phyloP scores from a whole-genome alignment of 2,888 invertebrate genomes.

The Pseudococcus longispinus region DNA sequence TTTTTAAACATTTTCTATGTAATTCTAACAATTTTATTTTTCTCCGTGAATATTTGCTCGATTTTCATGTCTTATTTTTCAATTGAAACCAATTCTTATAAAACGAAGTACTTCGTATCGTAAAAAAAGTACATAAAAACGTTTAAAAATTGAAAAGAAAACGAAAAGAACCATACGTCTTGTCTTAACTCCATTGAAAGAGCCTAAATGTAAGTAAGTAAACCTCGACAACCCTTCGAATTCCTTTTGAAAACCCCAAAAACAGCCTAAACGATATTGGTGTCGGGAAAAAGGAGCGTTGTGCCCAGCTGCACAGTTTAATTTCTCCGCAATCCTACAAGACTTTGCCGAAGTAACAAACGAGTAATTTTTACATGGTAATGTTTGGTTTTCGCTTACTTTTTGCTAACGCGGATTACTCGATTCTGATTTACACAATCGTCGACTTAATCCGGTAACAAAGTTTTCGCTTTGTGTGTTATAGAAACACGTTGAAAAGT shows the following conservation, averaged over 20 bases:
- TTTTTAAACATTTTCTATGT: no score
- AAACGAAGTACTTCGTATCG: no score
- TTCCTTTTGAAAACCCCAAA: not conserved
- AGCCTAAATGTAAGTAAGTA: not conserved
- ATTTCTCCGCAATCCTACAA: no score
- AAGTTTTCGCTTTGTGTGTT: constrained; percentile 7
- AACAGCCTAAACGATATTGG: not conserved
- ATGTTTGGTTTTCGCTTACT: not conserved
- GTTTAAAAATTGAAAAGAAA: no score
- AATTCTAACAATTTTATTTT: no score
- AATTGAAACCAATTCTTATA: no score
- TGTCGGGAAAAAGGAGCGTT: not conserved
- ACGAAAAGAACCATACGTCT: no score
- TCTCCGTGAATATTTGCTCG: no score
- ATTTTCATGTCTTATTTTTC: no score
- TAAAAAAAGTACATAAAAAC: no score
- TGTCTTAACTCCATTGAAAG: no score
- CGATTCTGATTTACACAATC: not conserved
- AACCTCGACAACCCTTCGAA: not conserved
- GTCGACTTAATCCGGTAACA: not conserved
- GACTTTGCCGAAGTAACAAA: not conserved
- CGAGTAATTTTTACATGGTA: not conserved
- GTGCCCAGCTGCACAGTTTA: not conserved
- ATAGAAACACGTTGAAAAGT: not conserved
- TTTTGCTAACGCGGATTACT: not conserved